Base-by-base conservation (phyloP, 2,888 invertebrate species). In the Lapara coniferarum region DNA sequence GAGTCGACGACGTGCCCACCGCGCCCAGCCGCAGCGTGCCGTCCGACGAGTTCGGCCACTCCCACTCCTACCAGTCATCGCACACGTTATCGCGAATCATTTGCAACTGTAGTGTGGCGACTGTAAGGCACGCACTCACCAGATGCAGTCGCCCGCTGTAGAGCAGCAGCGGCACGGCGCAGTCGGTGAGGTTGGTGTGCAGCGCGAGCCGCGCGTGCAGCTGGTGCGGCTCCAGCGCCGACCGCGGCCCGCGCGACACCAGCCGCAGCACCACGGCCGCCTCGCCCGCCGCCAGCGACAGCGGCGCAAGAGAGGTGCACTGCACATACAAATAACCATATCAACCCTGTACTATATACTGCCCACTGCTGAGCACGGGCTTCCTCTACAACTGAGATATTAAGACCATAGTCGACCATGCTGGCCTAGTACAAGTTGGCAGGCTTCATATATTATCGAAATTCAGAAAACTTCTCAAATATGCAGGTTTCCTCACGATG, bases 1-100 rank as follows among this genome's bases (percentile, higher is more conserved):
- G 96, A 77, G 95, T 95, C 69, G 94, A 91, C 67, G 95, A 95
- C 81, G 95, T 93, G 76, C 96, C 95, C 73, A 97, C 92, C 70
- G 95, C 93, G 74, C 97, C 97, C 82, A 96, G 94, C 81, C 95
- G 95, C 83, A 96, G 79, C 77, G 74, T 66, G 71, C 84, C 85
- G 76, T 80, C 82, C 67, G 70, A 53, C 0, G 80, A 80, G 75
- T 76, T 73, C 49, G 85, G 81, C 92, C 91, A 90, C 71, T 89
- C 87, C 90, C 88, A 93, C 77, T 89, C 89, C 89, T 89, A 77
- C 51, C 16, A 12, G 13, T 10, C 51, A 10, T 13, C 14, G 57
- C 8, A 10, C 6, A 30, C 14, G 0, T 13, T 51, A 66, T 2
- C 12, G 7, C n/a, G 44, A 44, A 14, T 12, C 25, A 16, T 12